Conservation (phyloP, 2,113 vertebrate species). For the Dicrurus megarhynchus region DNA sequence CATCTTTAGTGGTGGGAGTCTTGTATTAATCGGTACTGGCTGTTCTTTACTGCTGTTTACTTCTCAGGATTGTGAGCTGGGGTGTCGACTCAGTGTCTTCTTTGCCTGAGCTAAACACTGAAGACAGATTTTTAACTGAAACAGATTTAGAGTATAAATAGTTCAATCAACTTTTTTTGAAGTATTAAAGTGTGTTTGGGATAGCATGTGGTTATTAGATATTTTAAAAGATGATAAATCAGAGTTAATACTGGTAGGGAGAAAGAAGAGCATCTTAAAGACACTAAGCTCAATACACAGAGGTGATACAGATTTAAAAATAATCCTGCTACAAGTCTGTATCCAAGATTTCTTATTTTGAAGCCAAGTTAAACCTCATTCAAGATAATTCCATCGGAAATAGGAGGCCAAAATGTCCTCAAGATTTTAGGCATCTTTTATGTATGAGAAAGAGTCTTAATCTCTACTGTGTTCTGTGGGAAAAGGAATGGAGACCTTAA, state of each 20-base stretch:
- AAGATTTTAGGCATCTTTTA: not conserved
- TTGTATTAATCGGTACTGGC: not conserved
- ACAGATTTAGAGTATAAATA: not conserved
- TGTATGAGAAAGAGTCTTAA: not conserved
- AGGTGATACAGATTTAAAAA: not conserved
- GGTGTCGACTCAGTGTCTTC: not conserved
- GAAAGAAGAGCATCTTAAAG: not conserved
- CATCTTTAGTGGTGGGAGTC: not conserved
- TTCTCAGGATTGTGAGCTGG: not conserved
- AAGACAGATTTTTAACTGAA: not conserved
- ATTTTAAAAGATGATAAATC: not conserved
- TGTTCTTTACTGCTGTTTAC: not conserved
- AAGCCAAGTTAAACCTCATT: constrained; percentile 16
- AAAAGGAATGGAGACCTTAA: not conserved
- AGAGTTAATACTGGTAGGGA: not conserved
- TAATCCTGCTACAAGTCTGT: not conserved
- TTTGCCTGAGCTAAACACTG: not conserved
- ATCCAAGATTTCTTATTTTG: not conserved
- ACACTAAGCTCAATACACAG: not conserved
- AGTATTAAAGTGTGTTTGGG: not conserved
- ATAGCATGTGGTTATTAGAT: not conserved
- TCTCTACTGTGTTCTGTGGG: not conserved
- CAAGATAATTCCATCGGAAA: not conserved
- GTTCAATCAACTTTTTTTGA: not conserved
- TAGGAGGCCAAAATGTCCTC: not conserved